Percentiles rank a stretch among this genome's conserved stretches.
Conservation (phyloP, 1,140 invertebrate genomes). For the Procambarus clarkii region DNA sequence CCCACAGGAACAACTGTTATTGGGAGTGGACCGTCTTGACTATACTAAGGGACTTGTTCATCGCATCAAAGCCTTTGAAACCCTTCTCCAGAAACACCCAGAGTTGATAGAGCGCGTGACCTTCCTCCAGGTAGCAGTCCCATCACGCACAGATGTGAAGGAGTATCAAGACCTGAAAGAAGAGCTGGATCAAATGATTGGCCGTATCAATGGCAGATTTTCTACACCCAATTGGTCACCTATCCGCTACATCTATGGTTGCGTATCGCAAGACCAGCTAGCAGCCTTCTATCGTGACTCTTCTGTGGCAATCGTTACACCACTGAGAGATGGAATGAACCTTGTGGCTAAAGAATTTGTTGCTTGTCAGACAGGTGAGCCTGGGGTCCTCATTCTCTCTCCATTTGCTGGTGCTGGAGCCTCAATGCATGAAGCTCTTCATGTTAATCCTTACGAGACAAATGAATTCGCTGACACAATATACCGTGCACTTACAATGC, state of each 20-base stretch:
- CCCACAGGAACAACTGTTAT: constrained; percentile 86
- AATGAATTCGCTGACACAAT: constrained; percentile 91
- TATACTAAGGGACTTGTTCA: constrained; percentile 94
- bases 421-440: constrained; percentile 77
- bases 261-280: constrained; percentile 87
- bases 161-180: constrained; percentile 94
- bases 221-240: constrained; percentile 90
- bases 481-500: constrained; percentile 91
- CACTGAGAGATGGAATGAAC: constrained; percentile 94
- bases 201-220: constrained; percentile 76
- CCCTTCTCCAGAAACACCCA: constrained; percentile 88
- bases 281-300: constrained; percentile 88
- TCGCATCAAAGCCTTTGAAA: constrained; percentile 88
- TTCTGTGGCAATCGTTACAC: constrained; percentile 90
- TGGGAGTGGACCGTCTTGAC: constrained; percentile 92
- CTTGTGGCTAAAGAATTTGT: constrained; percentile 95
- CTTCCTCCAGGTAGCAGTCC: constrained; percentile 84
- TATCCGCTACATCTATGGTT: constrained; percentile 93
- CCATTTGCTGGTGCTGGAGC: constrained; percentile 83
- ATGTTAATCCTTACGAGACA: constrained; percentile 93
- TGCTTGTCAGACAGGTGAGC: constrained; percentile 90
- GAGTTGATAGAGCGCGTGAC: constrained; percentile 88
- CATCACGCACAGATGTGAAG: constrained; percentile 91
- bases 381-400: constrained; percentile 90
- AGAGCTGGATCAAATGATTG: constrained; percentile 92